A percentile compares a stretch with the other conserved stretches of the same genome.
phyloP scores from a whole-genome alignment of 2,113 vertebrate genomes.

The Brachirus orientalis region DNA sequence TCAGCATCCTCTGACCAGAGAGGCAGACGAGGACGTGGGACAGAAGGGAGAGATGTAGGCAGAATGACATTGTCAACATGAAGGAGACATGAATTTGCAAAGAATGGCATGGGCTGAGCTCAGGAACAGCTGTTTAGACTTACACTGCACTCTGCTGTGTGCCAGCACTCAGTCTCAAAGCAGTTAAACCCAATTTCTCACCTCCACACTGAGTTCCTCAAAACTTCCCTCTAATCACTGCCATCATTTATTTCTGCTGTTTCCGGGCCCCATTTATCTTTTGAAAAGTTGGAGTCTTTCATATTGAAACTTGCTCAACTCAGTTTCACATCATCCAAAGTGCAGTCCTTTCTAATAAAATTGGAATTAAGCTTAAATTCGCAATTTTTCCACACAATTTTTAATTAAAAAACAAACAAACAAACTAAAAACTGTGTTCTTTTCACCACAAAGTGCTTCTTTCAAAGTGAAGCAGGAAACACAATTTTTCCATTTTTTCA shows the following conservation, averaged over 20 bases:
- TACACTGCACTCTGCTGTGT: slow-evolving; percentile 6
- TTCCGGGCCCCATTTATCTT: slow-evolving; percentile 28
- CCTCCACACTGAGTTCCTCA: slow-evolving; percentile 4
- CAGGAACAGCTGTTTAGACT: slow-evolving; percentile 30
- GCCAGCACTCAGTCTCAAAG: slow-evolving; percentile 21
- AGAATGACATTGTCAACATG: not conserved
- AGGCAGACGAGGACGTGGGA: not conserved
- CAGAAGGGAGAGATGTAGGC: not conserved
- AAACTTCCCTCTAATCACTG: slow-evolving; percentile 7
- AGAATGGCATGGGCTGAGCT: not conserved
- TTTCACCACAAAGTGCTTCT: not conserved
- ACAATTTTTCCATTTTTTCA: not conserved
- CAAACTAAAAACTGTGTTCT: not conserved
- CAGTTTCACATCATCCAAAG: not conserved
- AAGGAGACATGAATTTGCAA: not conserved
- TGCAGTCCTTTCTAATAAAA: not conserved
- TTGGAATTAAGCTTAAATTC: slow-evolving; percentile 10
- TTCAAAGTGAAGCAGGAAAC: not conserved
- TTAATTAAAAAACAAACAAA: no score
- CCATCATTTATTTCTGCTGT: slow-evolving; percentile 2
- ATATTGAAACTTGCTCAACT: not conserved
- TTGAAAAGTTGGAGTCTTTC: slow-evolving; percentile 18
- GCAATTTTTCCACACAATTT: not conserved
- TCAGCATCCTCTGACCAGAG: slow-evolving; percentile 88
- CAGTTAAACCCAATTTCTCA: slow-evolving; percentile 29